A percentile compares a stretch with the other conserved stretches of the same genome.
Conservation (phyloP, 1,140 invertebrate species). For the Listronotus bonariensis region DNA sequence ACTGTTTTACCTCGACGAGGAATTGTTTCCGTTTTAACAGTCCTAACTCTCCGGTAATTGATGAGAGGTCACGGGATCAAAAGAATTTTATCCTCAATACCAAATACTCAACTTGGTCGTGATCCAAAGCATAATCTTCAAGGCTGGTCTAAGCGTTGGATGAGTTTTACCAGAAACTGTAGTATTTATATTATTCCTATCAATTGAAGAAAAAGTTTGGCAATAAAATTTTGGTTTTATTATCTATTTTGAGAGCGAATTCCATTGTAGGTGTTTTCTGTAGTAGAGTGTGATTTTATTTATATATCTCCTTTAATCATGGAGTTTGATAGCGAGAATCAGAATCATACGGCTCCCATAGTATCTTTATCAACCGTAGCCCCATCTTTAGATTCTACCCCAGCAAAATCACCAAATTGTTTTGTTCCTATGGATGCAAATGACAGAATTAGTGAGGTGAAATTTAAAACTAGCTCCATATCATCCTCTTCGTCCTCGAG, state of each 20-base stretch:
- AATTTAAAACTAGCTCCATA: conserved; percentile 23
- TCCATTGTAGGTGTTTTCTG: not conserved
- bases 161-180: conserved; percentile 26
- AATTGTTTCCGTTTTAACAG: conserved; percentile 12
- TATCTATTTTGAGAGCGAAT: conserved; percentile 1
- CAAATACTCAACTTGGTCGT: conserved; percentile 40
- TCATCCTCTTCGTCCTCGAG: conserved; percentile 26
- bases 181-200: conserved; percentile 34
- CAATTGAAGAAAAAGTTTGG: conserved; percentile 30
- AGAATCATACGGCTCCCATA: conserved; percentile 48
- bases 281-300: not conserved
- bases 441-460: conserved; percentile 29
- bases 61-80: conserved; percentile 42
- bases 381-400: conserved; percentile 35
- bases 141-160: conserved; percentile 48
- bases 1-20: not conserved
- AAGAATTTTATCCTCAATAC: conserved; percentile 29
- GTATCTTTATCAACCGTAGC: conserved; percentile 53
- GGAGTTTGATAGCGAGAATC: not conserved
- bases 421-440: conserved; percentile 5
- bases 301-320: not conserved
- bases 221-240: conserved; percentile 1
- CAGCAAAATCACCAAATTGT: conserved; percentile 30
- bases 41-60: conserved; percentile 40
- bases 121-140: conserved; percentile 47